A percentile compares a stretch with the other conserved stretches of the same genome.
Conservation (phyloP, 2,888 invertebrate genomes). For the Hyposoter dolosus region DNA sequence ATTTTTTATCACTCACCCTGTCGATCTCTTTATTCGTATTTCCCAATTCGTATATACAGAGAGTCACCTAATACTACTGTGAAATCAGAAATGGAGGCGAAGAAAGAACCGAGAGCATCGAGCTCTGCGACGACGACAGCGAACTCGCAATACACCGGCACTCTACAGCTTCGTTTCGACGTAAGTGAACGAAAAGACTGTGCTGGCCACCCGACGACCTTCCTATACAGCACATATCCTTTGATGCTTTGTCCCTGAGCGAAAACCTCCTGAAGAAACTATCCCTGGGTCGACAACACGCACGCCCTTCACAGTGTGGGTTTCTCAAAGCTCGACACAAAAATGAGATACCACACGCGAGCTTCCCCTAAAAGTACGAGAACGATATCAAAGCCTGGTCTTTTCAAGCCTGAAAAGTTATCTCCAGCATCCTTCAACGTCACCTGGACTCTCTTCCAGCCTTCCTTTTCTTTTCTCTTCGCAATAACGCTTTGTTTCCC, state of each 20-base stretch:
- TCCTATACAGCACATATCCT: conserved; percentile 14
- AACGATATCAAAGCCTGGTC: conserved; percentile 13
- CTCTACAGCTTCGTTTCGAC: conserved; percentile 83
- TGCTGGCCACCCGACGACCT: not conserved
- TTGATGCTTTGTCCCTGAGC: conserved; percentile 40
- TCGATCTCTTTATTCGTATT: not conserved
- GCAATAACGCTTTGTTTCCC: not conserved
- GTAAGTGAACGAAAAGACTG: conserved; percentile 78
- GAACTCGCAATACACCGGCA: conserved; percentile 75
- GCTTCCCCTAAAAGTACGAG: not conserved
- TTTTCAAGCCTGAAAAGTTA: conserved; percentile 35
- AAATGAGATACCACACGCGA: conserved; percentile 20
- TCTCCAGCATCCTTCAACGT: conserved; percentile 13
- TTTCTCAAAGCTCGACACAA: conserved; percentile 20
- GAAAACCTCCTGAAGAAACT: conserved; percentile 4
- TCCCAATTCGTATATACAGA: not conserved
- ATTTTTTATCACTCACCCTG: not conserved
- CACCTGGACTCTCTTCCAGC: not conserved
- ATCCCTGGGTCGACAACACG: not conserved
- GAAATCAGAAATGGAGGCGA: conserved; percentile 74
- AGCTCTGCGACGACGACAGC: conserved; percentile 66
- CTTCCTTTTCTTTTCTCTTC: not conserved
- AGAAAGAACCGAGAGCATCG: conserved; percentile 69
- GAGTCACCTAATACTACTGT: conserved; percentile 5
- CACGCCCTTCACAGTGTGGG: not conserved